phyloP scores from a whole-genome alignment of 1,140 invertebrate species.

The Panonychus citri region DNA sequence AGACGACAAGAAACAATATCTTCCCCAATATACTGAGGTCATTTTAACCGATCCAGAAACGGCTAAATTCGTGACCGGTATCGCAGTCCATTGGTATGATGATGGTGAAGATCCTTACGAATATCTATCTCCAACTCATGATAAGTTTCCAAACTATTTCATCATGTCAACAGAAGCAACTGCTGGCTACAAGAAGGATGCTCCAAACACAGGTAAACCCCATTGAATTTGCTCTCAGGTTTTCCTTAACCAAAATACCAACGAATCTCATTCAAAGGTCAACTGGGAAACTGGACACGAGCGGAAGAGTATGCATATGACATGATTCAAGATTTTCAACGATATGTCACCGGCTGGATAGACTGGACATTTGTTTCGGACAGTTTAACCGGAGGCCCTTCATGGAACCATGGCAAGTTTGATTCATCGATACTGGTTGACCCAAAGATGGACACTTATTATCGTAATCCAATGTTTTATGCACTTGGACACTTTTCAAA shows the following conservation, averaged over 20 bases:
- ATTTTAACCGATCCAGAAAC: constrained; percentile 7
- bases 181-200: constrained; percentile 7
- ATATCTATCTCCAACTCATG: constrained; percentile 19
- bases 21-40: neutral
- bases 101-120: too few species aligned
- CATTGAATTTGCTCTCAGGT: too few species aligned
- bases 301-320: constrained; percentile 7
- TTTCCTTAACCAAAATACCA: too few species aligned
- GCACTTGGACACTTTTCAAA: constrained; percentile 27
- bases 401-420: constrained; percentile 25
- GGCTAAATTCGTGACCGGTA: constrained; percentile 4
- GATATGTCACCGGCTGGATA: constrained; percentile 25
- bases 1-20: neutral
- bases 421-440: constrained; percentile 28
- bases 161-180: constrained; percentile 34
- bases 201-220: too few species aligned
- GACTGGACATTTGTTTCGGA: constrained; percentile 31
- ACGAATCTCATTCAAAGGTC: neutral
- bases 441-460: constrained; percentile 21
- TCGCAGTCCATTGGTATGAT: constrained; percentile 43
- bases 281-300: constrained; percentile 4
- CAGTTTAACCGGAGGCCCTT: constrained; percentile 27
- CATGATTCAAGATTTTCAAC: constrained; percentile 17
- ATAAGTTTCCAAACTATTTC: constrained; percentile 38
- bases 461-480: constrained; percentile 33